Evolutionary conservation across 53 echinoderm and acorn worm species (phyloP).

Genomic region (Holothuria scabra): DNA sequence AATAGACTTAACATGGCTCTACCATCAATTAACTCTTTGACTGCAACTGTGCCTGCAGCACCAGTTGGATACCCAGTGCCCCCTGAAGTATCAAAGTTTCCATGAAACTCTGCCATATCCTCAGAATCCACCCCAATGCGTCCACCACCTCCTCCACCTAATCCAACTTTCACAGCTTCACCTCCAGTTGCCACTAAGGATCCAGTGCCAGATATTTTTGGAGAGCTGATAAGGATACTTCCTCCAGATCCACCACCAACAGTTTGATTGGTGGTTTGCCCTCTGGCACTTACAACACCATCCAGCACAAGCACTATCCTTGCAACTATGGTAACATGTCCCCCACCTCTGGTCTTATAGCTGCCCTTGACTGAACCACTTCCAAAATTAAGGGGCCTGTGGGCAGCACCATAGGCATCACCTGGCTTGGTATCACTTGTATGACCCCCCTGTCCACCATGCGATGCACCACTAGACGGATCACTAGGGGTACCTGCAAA

Average conservation of each 20-base stretch:
- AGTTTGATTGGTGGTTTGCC: slow-evolving; percentile 36
- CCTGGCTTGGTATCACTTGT: slow-evolving; percentile 10
- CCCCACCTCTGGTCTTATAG: slow-evolving; percentile 64
- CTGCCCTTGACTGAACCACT: slow-evolving; percentile 63
- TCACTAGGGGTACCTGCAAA: slow-evolving; percentile 55
- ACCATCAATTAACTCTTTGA: background rate
- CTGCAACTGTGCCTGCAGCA: slow-evolving; percentile 78
- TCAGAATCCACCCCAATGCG: slow-evolving; percentile 63
- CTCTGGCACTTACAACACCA: slow-evolving; percentile 72
- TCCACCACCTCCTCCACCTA: slow-evolving; percentile 83
- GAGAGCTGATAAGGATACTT: slow-evolving; percentile 62
- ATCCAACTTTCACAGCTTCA: slow-evolving; percentile 43
- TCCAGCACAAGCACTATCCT: slow-evolving; percentile 56
- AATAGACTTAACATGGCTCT: slow-evolving; percentile 8
- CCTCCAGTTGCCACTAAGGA: slow-evolving; percentile 75
- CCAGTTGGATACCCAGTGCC: slow-evolving; percentile 67
- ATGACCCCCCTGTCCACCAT: slow-evolving; percentile 83
- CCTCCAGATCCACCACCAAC: slow-evolving; percentile 83
- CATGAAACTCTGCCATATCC: slow-evolving; percentile 68
- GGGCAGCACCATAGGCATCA: slow-evolving; percentile 58
- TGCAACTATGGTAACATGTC: slow-evolving; percentile 51
- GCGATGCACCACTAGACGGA: slow-evolving; percentile 66
- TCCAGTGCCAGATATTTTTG: slow-evolving; percentile 67
- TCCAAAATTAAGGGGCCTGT: slow-evolving; percentile 57
- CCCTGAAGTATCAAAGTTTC: slow-evolving; percentile 62